Evolutionary conservation across 2,888 invertebrate genomes (phyloP), one percentile per base, ranked within the genome.

Genomic region (Drosophila buzzatii): DNA sequence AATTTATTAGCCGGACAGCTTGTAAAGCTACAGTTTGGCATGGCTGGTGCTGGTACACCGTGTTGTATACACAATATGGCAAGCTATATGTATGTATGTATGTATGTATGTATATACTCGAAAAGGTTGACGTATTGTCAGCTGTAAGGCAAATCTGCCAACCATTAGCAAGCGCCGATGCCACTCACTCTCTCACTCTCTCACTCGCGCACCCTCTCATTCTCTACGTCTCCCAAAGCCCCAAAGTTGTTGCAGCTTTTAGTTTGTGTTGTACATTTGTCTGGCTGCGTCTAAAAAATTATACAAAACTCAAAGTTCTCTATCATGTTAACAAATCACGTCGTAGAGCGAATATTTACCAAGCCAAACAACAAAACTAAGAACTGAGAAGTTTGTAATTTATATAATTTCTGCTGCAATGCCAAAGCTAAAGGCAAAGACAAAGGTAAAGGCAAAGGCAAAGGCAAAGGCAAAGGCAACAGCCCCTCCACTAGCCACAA

Each of bases 271-370:
- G 65, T 42, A 45, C 14, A 39, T 59, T 68, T 58, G 39, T 60
- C 55, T 55, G 55, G 23, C 61, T 78, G 81, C 79, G 78, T 72
- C 78, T 81, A 81, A 51, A 82, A 81, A 80, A 33, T 33, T 79
- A 70, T 82, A 76, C 81, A 80, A 72, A 81, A 80, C 33, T 14
- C 67, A 66, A 85, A 86, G 71, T 86, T 86, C 89, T 90, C 86
- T 90, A 90, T 90, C 89, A 90, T 90, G 90, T 87, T 90, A 89
- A 87, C 86, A 87, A 87, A 87, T 87, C 90, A 87, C 85, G 89
- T 85, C 66, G 81, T n/a, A 78, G 68, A 75, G 68, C 71, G 81
- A 74, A 67, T 79, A 73, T 73, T 73, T 65, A 73, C 69, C 14
- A 61, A 27, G 57, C 45, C 45, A 63, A 64, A 59, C 73, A 57